These are phyloP conservation scores for Nylanderia fulva DNA, from an alignment of 1,140 invertebrate species.

Conservation along the genomic window DNA sequence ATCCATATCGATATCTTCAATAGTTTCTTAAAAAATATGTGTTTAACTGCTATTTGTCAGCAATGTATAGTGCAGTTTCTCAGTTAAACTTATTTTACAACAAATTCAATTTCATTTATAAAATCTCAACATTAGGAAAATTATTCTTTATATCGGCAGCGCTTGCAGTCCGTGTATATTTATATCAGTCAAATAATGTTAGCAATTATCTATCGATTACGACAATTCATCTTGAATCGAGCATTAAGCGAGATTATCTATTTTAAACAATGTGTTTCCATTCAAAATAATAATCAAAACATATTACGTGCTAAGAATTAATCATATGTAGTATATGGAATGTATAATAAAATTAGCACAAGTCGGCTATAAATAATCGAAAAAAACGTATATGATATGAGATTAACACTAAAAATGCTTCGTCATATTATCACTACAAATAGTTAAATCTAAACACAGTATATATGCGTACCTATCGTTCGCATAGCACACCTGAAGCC, in stretches of 20 bases:
- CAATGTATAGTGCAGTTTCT: constrained; percentile 10
- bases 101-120: constrained; percentile 4
- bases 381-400: constrained; percentile 7
- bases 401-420: constrained; percentile 48
- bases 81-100: constrained; percentile 19
- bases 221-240: constrained; percentile 31
- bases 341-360: not conserved
- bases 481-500: not conserved
- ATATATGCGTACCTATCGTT: not conserved
- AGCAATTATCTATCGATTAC: constrained; percentile 1
- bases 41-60: not conserved
- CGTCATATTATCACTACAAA: constrained; percentile 43
- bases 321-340: not conserved
- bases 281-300: not conserved
- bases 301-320: not conserved
- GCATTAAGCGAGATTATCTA: constrained; percentile 11
- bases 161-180: constrained; percentile 30
- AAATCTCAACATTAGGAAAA: not conserved
- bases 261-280: not conserved
- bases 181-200: constrained; percentile 16
- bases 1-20: no score
- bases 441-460: constrained; percentile 26
- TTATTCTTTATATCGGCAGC: constrained; percentile 36
- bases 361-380: not conserved
- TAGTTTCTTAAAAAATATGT: constrained; percentile 6